Conservation (phyloP, 30 jellyfish, hydroid and myxozoan genomes). For the Pelagia noctiluca region DNA sequence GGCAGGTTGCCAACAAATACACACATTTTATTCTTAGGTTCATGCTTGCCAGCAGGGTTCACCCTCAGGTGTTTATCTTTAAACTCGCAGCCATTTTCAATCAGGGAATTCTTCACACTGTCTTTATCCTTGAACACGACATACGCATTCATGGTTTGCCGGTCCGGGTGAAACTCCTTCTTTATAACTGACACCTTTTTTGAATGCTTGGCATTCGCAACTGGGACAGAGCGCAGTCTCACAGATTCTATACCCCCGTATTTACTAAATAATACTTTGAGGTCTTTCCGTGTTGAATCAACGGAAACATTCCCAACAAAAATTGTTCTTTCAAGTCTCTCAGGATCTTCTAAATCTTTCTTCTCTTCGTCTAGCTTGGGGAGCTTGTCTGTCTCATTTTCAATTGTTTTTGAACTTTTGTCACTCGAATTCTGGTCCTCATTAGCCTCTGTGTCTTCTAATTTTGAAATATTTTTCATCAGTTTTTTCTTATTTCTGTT, state of each 20-base stretch:
- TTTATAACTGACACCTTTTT: constrained; percentile 41
- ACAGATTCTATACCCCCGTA: constrained; percentile 80
- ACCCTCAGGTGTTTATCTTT: constrained; percentile 56
- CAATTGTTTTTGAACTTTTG: not conserved
- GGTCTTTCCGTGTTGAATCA: constrained; percentile 72
- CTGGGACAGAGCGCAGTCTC: constrained; percentile 85
- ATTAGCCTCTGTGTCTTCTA: not conserved
- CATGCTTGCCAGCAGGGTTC: constrained; percentile 45
- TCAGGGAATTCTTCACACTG: constrained; percentile 64
- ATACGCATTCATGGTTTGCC: constrained; percentile 91
- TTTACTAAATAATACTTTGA: constrained; percentile 55
- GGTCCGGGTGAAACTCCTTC: constrained; percentile 74
- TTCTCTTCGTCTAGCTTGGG: not conserved
- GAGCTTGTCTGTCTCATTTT: not conserved
- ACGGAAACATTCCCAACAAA: constrained; percentile 92
- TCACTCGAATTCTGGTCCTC: no score
- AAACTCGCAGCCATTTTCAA: constrained; percentile 53
- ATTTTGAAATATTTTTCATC: not conserved
- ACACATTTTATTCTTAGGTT: constrained; percentile 62
- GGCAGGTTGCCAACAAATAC: constrained; percentile 92
- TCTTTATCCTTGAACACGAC: constrained; percentile 74
- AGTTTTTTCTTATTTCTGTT: constrained; percentile 36
- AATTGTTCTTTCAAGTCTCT: constrained; percentile 75
- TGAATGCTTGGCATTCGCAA: constrained; percentile 45
- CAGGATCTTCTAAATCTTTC: constrained; percentile 53